Evolutionary conservation across 2,888 invertebrate species (phyloP), one percentile per base, ranked within the genome.

Genomic region (Mylabris sibirica): DNA sequence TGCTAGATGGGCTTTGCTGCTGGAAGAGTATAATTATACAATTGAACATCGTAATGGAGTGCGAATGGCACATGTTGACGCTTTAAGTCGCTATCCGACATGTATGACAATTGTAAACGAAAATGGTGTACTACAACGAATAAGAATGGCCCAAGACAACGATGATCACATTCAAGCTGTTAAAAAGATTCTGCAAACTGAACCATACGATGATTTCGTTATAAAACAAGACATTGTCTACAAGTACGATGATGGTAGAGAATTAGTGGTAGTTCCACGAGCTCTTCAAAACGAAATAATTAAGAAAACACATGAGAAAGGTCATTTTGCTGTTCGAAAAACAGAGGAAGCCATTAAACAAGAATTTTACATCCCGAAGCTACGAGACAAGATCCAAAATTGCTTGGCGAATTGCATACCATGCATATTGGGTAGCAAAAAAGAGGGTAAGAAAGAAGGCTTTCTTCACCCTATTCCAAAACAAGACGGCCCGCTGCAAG

Each of bases 1-100:
- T 24, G 80, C 80, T 2, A 73, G 80, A 74, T 79, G 79, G 78
- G 76, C 72, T 0, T 67, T 78, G 53, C 22, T 78, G n/a, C 60
- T 82, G 17, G 76, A 78, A 69, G 78, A 80, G 34, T 81, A 68
- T 62, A 60, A 72, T 59, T 79, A 78, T 68, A 64, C 26, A n/a
- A 75, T 81, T 20, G 77, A 77, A 64, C 80, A 80, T 72, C 60
- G 79, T 60, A 59, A 68, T 63, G 78, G 77, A n/a, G 64, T 17
- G 17, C 34, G 72, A n/a, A 77, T 80, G 79, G 34, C 24, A 17
- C 80, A 80, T 65, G 77, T 76, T 4, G 79, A 80, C 68, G 73
- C 77, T 20, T 66, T 79, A 35, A 79, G 77, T 60, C 57, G 80
- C 41, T 59, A 74, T 62, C 76, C 78, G n/a, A n/a, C n/a, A n/a